A percentile compares a stretch with the other conserved stretches of the same genome.
phyloP scores from a whole-genome alignment of 2,113 vertebrate genomes.

The Tupaia tana region DNA sequence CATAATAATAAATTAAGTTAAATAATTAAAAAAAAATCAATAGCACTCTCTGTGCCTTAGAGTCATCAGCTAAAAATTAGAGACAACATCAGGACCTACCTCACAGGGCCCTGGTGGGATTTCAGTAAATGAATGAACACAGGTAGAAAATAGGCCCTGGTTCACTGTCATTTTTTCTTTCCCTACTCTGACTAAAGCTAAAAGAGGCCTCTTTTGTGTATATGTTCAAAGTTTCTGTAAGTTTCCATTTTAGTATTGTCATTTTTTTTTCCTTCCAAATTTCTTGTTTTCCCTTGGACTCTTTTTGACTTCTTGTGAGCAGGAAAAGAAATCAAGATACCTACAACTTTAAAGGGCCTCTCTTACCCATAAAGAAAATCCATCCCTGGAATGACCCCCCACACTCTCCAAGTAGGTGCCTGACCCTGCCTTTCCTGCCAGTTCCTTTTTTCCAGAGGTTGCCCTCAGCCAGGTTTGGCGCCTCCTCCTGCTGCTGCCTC shows the following conservation, averaged over 20 bases:
- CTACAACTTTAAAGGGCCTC: not conserved
- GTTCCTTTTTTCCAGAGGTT: not conserved
- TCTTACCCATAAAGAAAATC: not conserved
- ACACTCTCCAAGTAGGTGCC: not conserved
- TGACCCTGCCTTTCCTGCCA: not conserved
- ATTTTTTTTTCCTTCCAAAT: not conserved
- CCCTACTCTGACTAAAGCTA: not conserved
- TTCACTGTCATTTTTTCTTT: not conserved
- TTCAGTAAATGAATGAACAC: not conserved
- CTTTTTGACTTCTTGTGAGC: not conserved
- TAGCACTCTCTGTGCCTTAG: not conserved
- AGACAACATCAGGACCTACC: not conserved
- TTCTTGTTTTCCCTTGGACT: not conserved
- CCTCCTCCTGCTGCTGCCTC: too few species aligned
- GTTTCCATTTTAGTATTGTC: not conserved
- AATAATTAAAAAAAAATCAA: too few species aligned
- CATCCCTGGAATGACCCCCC: not conserved
- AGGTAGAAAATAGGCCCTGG: not conserved
- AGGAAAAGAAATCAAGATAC: constrained; percentile 1
- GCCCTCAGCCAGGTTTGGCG: not conserved
- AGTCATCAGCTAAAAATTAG: not conserved
- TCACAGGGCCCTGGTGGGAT: not conserved
- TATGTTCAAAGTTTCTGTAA: not conserved
- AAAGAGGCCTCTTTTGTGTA: not conserved
- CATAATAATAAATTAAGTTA: too few species aligned